phyloP scores from a whole-genome alignment of 2,888 invertebrate species.

The Sinopyrophorus schimmeli region DNA sequence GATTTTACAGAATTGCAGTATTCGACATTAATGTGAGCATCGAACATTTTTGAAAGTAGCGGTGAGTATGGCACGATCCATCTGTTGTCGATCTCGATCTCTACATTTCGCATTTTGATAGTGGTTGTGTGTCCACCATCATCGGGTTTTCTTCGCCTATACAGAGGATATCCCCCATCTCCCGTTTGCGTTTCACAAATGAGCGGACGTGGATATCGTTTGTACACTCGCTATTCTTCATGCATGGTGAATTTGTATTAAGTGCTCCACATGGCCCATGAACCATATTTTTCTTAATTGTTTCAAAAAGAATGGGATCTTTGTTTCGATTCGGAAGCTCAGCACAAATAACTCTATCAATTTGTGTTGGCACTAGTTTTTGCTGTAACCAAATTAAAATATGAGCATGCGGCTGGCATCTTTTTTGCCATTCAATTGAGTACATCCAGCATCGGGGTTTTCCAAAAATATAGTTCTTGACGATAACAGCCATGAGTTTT shows the following conservation, averaged over 20 bases:
- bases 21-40: slow-evolving; percentile 47
- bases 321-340: slow-evolving; percentile 42
- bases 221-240: slow-evolving; percentile 48
- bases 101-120: background rate
- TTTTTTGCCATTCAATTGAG: slow-evolving; percentile 43
- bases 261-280: slow-evolving; percentile 46
- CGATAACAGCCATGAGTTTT: slow-evolving; percentile 33
- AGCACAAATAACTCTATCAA: slow-evolving; percentile 45
- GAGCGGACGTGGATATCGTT: slow-evolving; percentile 35
- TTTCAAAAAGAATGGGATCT: slow-evolving; percentile 41
- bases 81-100: slow-evolving; percentile 42
- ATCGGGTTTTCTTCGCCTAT: slow-evolving; percentile 35
- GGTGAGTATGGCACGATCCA: slow-evolving; percentile 49
- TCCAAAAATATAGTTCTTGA: slow-evolving; percentile 39
- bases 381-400: slow-evolving; percentile 43
- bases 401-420: slow-evolving; percentile 44
- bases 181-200: slow-evolving; percentile 26
- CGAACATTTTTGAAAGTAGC: slow-evolving; percentile 35
- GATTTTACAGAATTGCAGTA: slow-evolving; percentile 44
- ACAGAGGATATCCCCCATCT: slow-evolving; percentile 43
- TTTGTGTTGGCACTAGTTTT: slow-evolving; percentile 41
- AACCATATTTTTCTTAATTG: slow-evolving; percentile 46
- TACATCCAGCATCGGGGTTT: slow-evolving; percentile 41
- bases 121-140: slow-evolving; percentile 30
- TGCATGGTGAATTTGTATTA: slow-evolving; percentile 49